Conservation (phyloP, 2,888 invertebrate species). For the Nasonia oneida region DNA sequence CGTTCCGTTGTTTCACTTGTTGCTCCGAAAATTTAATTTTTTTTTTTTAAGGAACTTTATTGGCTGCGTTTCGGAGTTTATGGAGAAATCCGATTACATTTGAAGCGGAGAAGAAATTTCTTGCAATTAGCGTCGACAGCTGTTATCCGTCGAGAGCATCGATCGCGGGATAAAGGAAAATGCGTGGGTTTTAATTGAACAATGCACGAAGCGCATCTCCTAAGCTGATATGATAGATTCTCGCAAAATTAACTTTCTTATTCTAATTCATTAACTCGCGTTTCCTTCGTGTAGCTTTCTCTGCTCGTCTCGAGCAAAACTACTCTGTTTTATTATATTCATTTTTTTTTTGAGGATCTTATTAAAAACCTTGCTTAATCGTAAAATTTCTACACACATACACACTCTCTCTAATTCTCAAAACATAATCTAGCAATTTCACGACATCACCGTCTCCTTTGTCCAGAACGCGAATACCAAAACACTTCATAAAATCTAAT, state of each 20-base stretch:
- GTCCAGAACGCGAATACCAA: not conserved
- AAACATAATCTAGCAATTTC: not conserved
- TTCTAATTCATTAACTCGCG: constrained; percentile 2
- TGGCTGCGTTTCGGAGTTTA: not conserved
- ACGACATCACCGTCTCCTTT: not conserved
- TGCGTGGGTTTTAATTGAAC: not conserved
- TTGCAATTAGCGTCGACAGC: not conserved
- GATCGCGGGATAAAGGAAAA: not conserved
- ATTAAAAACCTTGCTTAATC: not conserved
- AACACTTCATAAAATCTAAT: constrained; percentile 1
- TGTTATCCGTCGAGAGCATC: not conserved
- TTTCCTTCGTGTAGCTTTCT: not conserved
- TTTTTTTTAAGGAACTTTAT: not conserved
- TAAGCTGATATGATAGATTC: not conserved
- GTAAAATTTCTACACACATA: not conserved
- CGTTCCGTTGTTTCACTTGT: not conserved
- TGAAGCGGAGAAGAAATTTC: not conserved
- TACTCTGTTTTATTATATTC: not conserved
- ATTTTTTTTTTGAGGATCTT: not conserved
- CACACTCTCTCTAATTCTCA: not conserved
- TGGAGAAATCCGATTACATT: too few species aligned
- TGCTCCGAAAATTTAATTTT: not conserved
- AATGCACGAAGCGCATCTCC: not conserved
- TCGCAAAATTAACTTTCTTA: constrained; percentile 16
- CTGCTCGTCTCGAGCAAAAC: not conserved